Conservation (phyloP, 1,140 invertebrate genomes). For the Neotoxoptera formosana region DNA sequence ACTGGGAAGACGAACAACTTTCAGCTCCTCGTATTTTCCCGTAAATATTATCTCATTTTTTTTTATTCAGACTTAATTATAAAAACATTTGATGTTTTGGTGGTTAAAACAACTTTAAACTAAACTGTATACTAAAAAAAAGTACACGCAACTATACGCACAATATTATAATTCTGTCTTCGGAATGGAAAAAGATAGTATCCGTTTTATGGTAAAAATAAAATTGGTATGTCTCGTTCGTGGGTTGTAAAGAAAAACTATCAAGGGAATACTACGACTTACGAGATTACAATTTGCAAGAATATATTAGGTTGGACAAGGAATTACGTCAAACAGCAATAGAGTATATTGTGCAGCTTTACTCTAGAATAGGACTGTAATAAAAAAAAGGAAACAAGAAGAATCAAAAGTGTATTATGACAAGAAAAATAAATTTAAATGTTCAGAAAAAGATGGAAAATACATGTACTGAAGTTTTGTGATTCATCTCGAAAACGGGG, state of each 20-base stretch:
- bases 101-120: neutral
- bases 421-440: neutral
- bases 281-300: too few relatives aligned
- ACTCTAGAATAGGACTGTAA: neutral
- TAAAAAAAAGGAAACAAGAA: neutral
- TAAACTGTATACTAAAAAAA: neutral
- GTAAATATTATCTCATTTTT: slow-evolving; percentile 42
- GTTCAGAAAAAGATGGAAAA: neutral
- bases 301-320: too few relatives aligned
- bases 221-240: too few relatives aligned
- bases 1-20: slow-evolving; percentile 66
- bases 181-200: neutral
- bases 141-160: too few relatives aligned
- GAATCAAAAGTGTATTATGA: neutral
- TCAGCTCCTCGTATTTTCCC: slow-evolving; percentile 63
- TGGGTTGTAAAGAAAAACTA: too few relatives aligned
- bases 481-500: neutral
- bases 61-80: neutral
- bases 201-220: too few relatives aligned
- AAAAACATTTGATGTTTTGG: neutral
- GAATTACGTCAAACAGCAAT: neutral
- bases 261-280: too few relatives aligned
- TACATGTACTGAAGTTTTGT: neutral
- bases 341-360: neutral
- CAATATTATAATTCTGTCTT: neutral